Evolutionary conservation across 2,888 invertebrate genomes (phyloP), one percentile per base, ranked within the genome.

Genomic region (Amblyjoppa proteus): DNA sequence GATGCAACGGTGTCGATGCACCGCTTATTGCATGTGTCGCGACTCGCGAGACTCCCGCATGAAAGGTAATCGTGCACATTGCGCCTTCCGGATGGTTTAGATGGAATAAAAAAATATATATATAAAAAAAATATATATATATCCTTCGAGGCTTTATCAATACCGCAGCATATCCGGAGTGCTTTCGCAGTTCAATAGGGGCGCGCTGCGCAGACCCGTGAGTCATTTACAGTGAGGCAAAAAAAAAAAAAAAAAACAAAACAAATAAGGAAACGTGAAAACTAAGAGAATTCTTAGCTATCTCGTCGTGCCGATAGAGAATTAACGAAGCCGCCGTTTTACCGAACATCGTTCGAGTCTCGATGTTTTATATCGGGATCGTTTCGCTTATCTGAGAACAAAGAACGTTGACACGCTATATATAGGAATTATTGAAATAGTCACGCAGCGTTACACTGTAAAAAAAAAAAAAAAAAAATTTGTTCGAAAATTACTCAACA

Each of bases 1-100:
- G 82, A 84, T 84, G 73, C 83, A 69, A 77, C 66, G 76, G 83
- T 53, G 82, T 69, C 41, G 82, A 83, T 85, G 74, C 81, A 70
- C 28, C 69, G 38, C 20, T 20, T 78, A 83, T 87, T 71, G 73
- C 64, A 74, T 76, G 41, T 85, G 69, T 83, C 58, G 13, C 58
- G 25, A 25, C 25, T 66, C 84, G 73, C 74, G 78, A 56, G 64
- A 78, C 74, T 79, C 45, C 51, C 28, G 69, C 75, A 70, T 31
- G 56, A 64, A 68, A 74, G 53, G 28, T 68, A 64, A 77, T 85
- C 56, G 34, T 20, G 28, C 38, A 58, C 20, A 25, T 78, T 80
- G 53, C 16, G 34, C 51, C 16, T 79, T 64, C 61, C 58, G 53
- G 66, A 41, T 11, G 41, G 5, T 41, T 41, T 41, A 1, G 9